Evolutionary conservation across 2,888 invertebrate species (phyloP).

Genomic region (Orthosia incerta): DNA sequence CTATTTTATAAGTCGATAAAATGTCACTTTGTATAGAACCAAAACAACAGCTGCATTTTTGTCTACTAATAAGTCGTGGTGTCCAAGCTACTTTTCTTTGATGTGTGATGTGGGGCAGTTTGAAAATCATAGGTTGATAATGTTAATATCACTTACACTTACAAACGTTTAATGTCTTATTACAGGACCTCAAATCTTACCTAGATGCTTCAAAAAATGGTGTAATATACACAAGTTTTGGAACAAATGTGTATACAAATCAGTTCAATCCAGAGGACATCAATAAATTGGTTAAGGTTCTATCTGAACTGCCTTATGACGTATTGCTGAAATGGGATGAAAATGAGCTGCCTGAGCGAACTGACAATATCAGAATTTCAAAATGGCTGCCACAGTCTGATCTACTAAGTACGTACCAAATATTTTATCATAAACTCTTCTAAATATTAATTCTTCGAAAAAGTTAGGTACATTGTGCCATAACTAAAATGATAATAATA

Average conservation of each 20-base stretch:
- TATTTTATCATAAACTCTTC: too few species aligned
- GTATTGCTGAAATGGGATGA: conserved; percentile 70
- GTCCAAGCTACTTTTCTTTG: too few species aligned
- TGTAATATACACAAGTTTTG: conserved; percentile 77
- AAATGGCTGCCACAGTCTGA: conserved; percentile 38
- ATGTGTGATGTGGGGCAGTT: too few species aligned
- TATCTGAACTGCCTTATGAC: conserved; percentile 68
- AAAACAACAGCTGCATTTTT: too few species aligned
- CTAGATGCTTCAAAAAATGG: conserved; percentile 79
- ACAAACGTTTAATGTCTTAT: conserved; percentile 28
- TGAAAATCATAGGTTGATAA: too few species aligned
- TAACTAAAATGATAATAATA: too few species aligned
- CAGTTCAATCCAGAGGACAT: conserved; percentile 61
- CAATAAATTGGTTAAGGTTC: conserved; percentile 60
- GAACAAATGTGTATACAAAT: conserved; percentile 72
- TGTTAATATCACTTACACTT: too few species aligned
- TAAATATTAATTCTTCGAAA: too few species aligned
- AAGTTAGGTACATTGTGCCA: too few species aligned
- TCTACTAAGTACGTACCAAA: neutral
- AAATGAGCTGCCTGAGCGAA: conserved; percentile 5
- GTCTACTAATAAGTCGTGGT: too few species aligned
- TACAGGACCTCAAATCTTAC: conserved; percentile 77
- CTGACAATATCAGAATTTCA: conserved; percentile 22
- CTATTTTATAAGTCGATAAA: too few species aligned
- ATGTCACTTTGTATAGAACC: too few species aligned